Conservation (phyloP, 2,113 vertebrate species). For the Rattus norvegicus region GRCr8 NC_086024.1:69086501-69087000, state of each 20-base stretch:
- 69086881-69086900: conserved; percentile 1
- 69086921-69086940: conserved; percentile 48
- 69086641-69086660: background rate
- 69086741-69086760: background rate
- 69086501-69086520: conserved; percentile 30
- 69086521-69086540: background rate
- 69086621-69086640: background rate
- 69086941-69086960: conserved; percentile 1
- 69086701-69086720: background rate
- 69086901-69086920: conserved; percentile 50
- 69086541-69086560: background rate
- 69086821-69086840: conserved; percentile 12
- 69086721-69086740: background rate
- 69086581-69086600: background rate
- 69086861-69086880: background rate
- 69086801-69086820: conserved; percentile 17
- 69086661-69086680: conserved; percentile 2
- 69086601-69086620: conserved; percentile 24
- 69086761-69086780: background rate
- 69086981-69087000: conserved; percentile 70
- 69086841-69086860: background rate
- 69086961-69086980: conserved; percentile 48
- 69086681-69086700: background rate
- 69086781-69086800: background rate
- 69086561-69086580: background rate